Conservation (phyloP, 2,888 invertebrate genomes). For the Mycalesis mineus region DNA sequence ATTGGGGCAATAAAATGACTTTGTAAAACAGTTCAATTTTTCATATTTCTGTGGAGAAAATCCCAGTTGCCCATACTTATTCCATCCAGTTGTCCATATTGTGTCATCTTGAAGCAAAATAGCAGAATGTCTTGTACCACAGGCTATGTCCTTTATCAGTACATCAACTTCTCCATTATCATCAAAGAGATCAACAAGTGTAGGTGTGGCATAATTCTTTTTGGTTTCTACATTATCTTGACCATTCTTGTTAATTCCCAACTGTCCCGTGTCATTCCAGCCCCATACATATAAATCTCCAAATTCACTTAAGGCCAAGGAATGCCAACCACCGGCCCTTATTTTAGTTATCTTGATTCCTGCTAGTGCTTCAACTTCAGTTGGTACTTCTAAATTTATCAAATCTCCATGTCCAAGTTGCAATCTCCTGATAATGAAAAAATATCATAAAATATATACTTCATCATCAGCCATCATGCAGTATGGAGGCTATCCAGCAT, state of each 20-base stretch:
- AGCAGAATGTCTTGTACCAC: conserved; percentile 88
- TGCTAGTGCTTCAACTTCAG: conserved; percentile 83
- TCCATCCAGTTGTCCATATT: conserved; percentile 88
- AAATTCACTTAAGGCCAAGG: conserved; percentile 84
- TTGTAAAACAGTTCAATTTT: conserved; percentile 47
- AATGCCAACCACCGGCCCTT: conserved; percentile 92
- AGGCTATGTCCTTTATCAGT: conserved; percentile 80
- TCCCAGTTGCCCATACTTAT: conserved; percentile 89
- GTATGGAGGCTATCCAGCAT: too few species aligned
- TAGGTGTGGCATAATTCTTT: conserved; percentile 54
- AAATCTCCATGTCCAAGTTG: conserved; percentile 90
- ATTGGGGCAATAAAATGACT: conserved; percentile 41
- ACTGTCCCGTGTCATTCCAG: conserved; percentile 92
- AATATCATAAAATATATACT: too few species aligned
- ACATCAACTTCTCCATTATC: conserved; percentile 62
- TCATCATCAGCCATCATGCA: too few species aligned
- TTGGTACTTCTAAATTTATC: conserved; percentile 80
- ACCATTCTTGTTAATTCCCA: conserved; percentile 79
- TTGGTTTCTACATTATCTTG: conserved; percentile 29
- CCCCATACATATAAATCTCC: conserved; percentile 95
- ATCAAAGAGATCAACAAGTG: conserved; percentile 57
- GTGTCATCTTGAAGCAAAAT: conserved; percentile 81
- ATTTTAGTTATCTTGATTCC: conserved; percentile 85
- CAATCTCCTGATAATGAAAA: conserved; percentile 81
- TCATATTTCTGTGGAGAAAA: conserved; percentile 44